A percentile compares a stretch with the other conserved stretches of the same genome.
Conservation (phyloP, 2,113 vertebrate genomes). For the Pseudois nayaur region DNA sequence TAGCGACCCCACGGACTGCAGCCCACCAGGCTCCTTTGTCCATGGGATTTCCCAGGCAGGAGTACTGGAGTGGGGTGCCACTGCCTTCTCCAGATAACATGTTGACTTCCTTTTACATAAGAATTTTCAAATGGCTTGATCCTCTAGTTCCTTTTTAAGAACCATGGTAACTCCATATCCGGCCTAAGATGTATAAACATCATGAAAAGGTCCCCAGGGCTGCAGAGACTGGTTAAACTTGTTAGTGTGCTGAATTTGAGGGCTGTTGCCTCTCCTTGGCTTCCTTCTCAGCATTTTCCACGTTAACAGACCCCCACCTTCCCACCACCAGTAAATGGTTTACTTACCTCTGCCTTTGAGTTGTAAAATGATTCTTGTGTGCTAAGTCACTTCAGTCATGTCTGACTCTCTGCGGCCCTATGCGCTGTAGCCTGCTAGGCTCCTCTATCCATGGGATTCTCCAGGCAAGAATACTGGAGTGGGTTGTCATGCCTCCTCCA, state of each 20-base stretch:
- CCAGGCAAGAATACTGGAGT: neutral
- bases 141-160: neutral
- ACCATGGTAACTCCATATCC: neutral
- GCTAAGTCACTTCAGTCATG: neutral
- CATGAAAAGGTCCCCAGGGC: neutral
- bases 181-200: neutral
- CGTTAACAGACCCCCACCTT: neutral
- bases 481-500: neutral
- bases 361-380: neutral
- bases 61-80: no score
- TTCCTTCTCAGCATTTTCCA: neutral
- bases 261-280: neutral
- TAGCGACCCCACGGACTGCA: no score
- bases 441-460: neutral
- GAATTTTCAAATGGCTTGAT: neutral
- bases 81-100: neutral
- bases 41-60: no score
- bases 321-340: neutral
- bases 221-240: neutral
- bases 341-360: neutral
- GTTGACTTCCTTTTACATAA: neutral
- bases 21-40: no score
- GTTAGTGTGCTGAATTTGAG: neutral
- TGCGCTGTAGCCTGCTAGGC: neutral
- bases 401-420: neutral